These are phyloP conservation scores for Drosophila subpulchrella DNA, from an alignment of 1,140 invertebrate species.

Conservation along the genomic window DNA sequence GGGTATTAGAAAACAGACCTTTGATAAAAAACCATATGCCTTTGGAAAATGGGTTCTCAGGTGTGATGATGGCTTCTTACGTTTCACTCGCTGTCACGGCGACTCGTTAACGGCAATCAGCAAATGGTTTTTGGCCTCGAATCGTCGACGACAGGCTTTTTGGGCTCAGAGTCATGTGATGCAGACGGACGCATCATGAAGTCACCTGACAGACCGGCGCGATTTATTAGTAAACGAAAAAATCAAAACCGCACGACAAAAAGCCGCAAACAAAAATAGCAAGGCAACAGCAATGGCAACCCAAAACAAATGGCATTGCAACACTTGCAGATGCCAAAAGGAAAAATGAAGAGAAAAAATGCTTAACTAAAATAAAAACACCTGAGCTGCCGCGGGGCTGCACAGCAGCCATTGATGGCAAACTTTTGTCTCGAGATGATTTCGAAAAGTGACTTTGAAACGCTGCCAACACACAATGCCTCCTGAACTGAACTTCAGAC, in stretches of 20 bases:
- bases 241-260: conserved; percentile 59
- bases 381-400: conserved; percentile 39
- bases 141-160: conserved; percentile 32
- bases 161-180: conserved; percentile 51
- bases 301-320: conserved; percentile 66
- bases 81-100: conserved; percentile 34
- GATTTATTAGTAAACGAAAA: conserved; percentile 58
- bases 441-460: conserved; percentile 53
- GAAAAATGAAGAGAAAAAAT: conserved; percentile 34
- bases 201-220: conserved; percentile 56
- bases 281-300: conserved; percentile 25
- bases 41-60: conserved; percentile 16
- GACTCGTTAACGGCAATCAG: conserved; percentile 52
- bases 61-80: conserved; percentile 34
- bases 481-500: conserved; percentile 45
- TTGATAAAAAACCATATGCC: not conserved
- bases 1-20: not conserved
- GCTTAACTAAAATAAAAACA: conserved; percentile 44
- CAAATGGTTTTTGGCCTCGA: conserved; percentile 60
- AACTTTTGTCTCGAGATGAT: conserved; percentile 61
- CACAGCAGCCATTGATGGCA: conserved; percentile 50
- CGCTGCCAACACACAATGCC: conserved; percentile 29
- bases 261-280: conserved; percentile 44
- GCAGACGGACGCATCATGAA: conserved; percentile 48
- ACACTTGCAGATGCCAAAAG: conserved; percentile 59